Base-by-base conservation (phyloP, 2,797 vertebrate genomes). In the Anguilla obscura region DNA sequence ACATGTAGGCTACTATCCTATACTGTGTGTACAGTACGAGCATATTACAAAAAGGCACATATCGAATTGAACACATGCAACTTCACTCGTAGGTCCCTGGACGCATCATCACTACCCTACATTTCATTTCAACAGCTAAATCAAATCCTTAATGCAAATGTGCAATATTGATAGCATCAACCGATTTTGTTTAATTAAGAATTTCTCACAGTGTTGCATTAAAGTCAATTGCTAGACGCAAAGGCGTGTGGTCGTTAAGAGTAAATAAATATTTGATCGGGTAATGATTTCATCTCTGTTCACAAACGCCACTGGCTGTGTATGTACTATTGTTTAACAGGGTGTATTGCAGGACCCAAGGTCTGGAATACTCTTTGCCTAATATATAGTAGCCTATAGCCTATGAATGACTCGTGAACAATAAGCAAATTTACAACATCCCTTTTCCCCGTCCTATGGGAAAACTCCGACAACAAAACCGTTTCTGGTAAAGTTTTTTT, bases 11-110 rank as follows among this genome's bases (percentile, higher is more conserved):
- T 88, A 86, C 88, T 88, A 84, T 86, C 85, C 88, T 86, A 84
- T 86, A 87, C 87, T 91, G 89, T 85, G 27, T 87, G 36, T 3
- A 24, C 40, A 50, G 33, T 21, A 79, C 1, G 2, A 74, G 71
- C 24, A n/a, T 89, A 93, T 93, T 90, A 93, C 94, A 93, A 86
- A 89, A 56, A 84, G 86, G 69, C 80, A 89, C 82, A 82, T 89
- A 90, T 90, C 86, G 85, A 50, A 48, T 7, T 82, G 21, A 82
- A 82, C 40, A 82, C 21, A 50, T 89, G 85, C 86, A 50, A 89
- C 88, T 90, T 52, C 52, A 86, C 50, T 63, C 48, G 21, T 24
- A 87, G 89, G 91, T 82, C 90, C 5, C 83, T 91, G 93, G 91
- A 93, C 90, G 91, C 89, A 87, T 40, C 56, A 88, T 79, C 76